phyloP scores from a whole-genome alignment of 2,797 vertebrate genomes.

The Streptopelia turtur region DNA sequence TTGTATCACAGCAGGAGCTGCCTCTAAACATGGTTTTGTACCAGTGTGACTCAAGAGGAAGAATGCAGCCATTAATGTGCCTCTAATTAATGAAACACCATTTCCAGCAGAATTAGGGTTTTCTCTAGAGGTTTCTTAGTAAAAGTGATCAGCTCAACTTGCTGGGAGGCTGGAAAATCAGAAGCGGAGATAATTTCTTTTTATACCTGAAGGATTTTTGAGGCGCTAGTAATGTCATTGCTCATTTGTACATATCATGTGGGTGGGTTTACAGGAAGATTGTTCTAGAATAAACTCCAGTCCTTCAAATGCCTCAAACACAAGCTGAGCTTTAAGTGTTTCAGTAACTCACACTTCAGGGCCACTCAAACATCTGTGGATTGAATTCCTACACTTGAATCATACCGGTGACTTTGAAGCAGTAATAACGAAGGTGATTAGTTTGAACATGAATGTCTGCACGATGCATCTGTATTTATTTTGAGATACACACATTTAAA shows the following conservation, averaged over 20 bases:
- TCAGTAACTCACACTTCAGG: neutral
- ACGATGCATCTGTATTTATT: neutral
- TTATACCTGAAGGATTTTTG: neutral
- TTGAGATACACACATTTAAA: neutral
- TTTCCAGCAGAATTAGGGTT: slow-evolving; percentile 43
- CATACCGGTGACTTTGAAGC: neutral
- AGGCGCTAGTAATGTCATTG: neutral
- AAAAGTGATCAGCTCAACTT: neutral
- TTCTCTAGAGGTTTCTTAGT: slow-evolving; percentile 15
- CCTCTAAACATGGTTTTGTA: slow-evolving; percentile 24
- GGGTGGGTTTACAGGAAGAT: neutral
- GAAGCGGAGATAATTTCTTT: neutral
- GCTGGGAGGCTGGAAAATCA: neutral
- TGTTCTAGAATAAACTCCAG: neutral
- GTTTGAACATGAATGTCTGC: neutral
- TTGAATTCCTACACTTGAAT: neutral
- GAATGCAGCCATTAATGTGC: neutral
- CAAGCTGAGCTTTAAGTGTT: neutral
- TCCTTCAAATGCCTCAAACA: neutral
- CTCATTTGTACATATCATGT: neutral
- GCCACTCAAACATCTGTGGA: neutral
- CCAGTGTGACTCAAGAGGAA: slow-evolving; percentile 28
- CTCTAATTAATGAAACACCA: slow-evolving; percentile 14
- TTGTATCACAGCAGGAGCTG: neutral
- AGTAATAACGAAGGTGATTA: neutral